phyloP scores from a whole-genome alignment of 2,113 vertebrate species.

The Lontra canadensis region DNA sequence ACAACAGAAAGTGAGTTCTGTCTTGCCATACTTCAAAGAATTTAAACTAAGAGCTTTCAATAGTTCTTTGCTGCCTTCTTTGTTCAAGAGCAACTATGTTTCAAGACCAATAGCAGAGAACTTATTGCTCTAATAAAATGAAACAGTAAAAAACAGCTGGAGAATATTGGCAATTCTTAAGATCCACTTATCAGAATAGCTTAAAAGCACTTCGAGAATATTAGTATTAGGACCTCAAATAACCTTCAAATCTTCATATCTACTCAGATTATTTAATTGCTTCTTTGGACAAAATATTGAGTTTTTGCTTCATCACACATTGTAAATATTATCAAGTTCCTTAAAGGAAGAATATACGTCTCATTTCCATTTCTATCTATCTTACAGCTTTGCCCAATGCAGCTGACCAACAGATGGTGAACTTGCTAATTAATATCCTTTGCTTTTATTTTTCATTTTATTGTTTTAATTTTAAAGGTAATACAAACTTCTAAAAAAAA shows the following conservation, averaged over 20 bases:
- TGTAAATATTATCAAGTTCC: background rate
- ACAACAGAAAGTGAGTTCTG: background rate
- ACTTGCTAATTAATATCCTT: background rate
- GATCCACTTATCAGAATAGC: background rate
- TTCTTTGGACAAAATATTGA: background rate
- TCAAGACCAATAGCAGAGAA: background rate
- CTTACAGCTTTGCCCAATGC: background rate
- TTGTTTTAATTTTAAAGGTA: background rate
- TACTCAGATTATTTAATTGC: background rate
- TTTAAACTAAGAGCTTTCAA: background rate
- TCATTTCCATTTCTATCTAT: background rate
- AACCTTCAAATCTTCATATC: background rate
- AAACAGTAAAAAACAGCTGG: background rate
- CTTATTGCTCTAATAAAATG: conserved; percentile 14
- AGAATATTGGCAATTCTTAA: background rate
- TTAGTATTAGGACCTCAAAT: background rate
- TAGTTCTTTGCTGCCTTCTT: background rate
- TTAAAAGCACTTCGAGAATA: background rate
- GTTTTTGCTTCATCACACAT: background rate
- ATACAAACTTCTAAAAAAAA: background rate
- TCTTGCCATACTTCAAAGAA: background rate
- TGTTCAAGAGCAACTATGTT: background rate
- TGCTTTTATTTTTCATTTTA: background rate
- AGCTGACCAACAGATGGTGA: background rate
- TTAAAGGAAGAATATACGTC: background rate